Base-by-base conservation (phyloP, 92 coral and sea anemone genomes). In the Epizoanthus illoricatus region DNA sequence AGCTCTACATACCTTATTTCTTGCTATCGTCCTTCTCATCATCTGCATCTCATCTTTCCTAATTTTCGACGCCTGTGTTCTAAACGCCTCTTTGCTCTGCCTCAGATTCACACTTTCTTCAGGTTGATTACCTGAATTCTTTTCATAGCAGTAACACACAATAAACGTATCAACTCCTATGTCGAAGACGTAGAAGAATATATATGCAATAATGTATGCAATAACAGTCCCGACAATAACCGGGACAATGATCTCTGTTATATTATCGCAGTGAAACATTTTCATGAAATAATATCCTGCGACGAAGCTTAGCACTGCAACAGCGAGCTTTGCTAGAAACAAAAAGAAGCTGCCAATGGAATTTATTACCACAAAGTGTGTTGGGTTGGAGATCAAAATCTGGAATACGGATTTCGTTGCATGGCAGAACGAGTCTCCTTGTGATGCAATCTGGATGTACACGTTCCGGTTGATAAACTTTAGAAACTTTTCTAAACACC, bases 381-480 rank as follows among this genome's bases (percentile, higher is more conserved):
- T 81, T 69, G 85, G 85, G 68, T 81, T 81, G 16, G 49, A 24
- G 61, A 16, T 12, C 54, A 81, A 56, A 76, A 81, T 69, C 55
- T 43, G 17, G 76, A 81, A 81, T 13, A 81, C 85, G 59, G 5
- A 24, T 54, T 65, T 81, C 19, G 78, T 81, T 8, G 85, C 85
- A 19, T 74, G 60, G 52, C 85, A 81, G 76, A 81, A 81, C 2
- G 76, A 81, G 59, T 81, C 76, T 39, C 85, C 85, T 81, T 81
- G 85, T 52, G 85, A 62, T 15, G 85, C 85, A 69, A 81, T 81
- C 59, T 81, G 85, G 85, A 81, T 81, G 49, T 81, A 81, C 36
- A 81, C 85, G 68, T 81, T 81, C 20, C 65, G 73, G 85, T 81
- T 81, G 64, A 81, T 23, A 81, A 81, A 81, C 76, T 81, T 81